Evolutionary conservation across 2,113 vertebrate genomes (phyloP).

Genomic region (Ancistrus triradiatus): DNA sequence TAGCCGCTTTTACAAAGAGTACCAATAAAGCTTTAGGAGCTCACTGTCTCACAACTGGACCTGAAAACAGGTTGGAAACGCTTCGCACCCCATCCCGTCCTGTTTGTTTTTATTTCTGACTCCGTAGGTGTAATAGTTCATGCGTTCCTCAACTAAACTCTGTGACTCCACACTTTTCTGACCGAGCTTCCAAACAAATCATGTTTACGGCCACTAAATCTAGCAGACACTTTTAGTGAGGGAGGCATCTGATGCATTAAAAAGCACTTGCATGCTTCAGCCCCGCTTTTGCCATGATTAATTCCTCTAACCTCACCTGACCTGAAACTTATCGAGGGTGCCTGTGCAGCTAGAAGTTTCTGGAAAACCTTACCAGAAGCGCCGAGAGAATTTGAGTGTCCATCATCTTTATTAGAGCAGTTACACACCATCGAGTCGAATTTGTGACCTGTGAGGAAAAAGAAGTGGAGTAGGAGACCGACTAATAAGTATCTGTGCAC

Average conservation of each 20-base stretch:
- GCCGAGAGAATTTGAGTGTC: not conserved
- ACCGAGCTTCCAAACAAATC: conserved; percentile 32
- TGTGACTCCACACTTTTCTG: conserved; percentile 14
- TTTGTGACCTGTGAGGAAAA: conserved; percentile 22
- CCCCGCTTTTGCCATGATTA: conserved; percentile 24
- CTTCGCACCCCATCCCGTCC: too few relatives aligned
- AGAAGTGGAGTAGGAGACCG: not conserved
- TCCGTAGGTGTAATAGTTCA: too few relatives aligned
- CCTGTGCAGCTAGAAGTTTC: conserved; percentile 22
- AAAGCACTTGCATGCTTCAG: conserved; percentile 6
- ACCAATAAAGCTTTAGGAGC: too few relatives aligned
- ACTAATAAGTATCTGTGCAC: conserved; percentile 3
- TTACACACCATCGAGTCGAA: conserved; percentile 9
- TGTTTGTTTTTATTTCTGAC: too few relatives aligned
- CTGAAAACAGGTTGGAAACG: too few relatives aligned
- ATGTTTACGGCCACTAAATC: conserved; percentile 41
- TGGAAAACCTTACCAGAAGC: not conserved
- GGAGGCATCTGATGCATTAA: conserved; percentile 29
- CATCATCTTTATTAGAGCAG: conserved; percentile 28
- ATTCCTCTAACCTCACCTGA: conserved; percentile 22
- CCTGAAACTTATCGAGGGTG: conserved; percentile 15
- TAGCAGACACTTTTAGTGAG: conserved; percentile 33
- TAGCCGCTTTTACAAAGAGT: too few relatives aligned
- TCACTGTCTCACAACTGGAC: too few relatives aligned
- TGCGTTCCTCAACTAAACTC: too few relatives aligned